phyloP scores from a whole-genome alignment of 2,888 invertebrate species.

The Bugula neritina region DNA sequence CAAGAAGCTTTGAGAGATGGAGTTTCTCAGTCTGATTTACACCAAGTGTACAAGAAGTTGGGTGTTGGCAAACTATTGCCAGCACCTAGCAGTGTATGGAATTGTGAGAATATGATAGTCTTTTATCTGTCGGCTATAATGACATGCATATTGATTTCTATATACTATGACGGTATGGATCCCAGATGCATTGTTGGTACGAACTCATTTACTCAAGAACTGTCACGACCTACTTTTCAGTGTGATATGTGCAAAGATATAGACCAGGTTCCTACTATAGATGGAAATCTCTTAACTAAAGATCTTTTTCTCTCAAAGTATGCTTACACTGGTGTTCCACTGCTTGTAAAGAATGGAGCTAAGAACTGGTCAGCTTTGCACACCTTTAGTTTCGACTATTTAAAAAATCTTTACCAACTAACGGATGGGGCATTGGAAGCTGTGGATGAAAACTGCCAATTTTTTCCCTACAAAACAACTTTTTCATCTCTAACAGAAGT shows the following conservation, averaged over 20 bases:
- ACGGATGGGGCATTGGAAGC: conserved; percentile 64
- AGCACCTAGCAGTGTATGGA: too few relatives aligned
- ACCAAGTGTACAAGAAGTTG: background rate
- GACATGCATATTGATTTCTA: background rate
- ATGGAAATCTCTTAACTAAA: conserved; percentile 60
- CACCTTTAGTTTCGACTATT: conserved; percentile 40
- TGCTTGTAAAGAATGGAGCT: conserved; percentile 71
- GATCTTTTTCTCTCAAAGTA: conserved; percentile 52
- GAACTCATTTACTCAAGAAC: conserved; percentile 81
- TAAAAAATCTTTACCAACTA: conserved; percentile 38
- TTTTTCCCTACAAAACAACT: conserved; percentile 77
- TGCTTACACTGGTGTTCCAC: conserved; percentile 73
- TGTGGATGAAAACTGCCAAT: conserved; percentile 75
- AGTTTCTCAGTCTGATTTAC: background rate
- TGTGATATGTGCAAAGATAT: conserved; percentile 72
- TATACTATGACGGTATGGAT: background rate
- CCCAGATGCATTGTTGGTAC: conserved; percentile 71
- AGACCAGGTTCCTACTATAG: conserved; percentile 61
- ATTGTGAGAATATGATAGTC: too few relatives aligned
- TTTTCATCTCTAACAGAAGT: conserved; percentile 71
- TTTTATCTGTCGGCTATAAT: background rate
- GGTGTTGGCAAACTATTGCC: too few relatives aligned
- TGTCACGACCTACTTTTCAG: conserved; percentile 73
- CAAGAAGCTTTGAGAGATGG: background rate
- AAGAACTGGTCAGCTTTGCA: conserved; percentile 71